Evolutionary conservation across 2,113 vertebrate species (phyloP).

Genomic region (Mus pahari): DNA sequence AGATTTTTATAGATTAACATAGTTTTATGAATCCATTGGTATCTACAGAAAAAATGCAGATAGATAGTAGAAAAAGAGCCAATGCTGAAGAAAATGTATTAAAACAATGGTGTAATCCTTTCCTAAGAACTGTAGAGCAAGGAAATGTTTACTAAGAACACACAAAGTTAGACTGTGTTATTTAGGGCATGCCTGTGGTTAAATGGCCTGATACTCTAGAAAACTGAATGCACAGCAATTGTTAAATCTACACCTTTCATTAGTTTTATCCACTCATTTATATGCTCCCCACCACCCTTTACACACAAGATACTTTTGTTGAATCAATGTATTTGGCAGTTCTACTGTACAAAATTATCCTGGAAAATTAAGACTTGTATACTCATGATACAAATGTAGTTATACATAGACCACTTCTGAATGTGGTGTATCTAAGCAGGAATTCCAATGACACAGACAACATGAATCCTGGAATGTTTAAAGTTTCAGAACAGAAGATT

Average conservation of each 20-base stretch:
- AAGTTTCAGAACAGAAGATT: not conserved
- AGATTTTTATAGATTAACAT: slow-evolving; percentile 66
- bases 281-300: not conserved
- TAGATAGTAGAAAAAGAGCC: not conserved
- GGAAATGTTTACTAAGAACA: not conserved
- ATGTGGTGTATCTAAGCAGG: not conserved
- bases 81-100: not conserved
- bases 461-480: not conserved
- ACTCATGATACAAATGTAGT: not conserved
- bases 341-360: not conserved
- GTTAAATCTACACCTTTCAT: not conserved
- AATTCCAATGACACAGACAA: not conserved
- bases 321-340: not conserved
- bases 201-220: not conserved
- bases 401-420: not conserved
- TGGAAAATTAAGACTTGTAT: not conserved
- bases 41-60: not conserved
- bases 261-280: not conserved
- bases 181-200: not conserved
- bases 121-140: not conserved
- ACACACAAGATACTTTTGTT: not conserved
- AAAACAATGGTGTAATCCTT: not conserved
- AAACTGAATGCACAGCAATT: not conserved
- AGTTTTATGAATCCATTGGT: not conserved
- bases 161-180: not conserved